Evolutionary conservation across 1,140 invertebrate genomes (phyloP), one percentile per base, ranked within the genome.

Genomic region (Brachionus plicatilis): DNA sequence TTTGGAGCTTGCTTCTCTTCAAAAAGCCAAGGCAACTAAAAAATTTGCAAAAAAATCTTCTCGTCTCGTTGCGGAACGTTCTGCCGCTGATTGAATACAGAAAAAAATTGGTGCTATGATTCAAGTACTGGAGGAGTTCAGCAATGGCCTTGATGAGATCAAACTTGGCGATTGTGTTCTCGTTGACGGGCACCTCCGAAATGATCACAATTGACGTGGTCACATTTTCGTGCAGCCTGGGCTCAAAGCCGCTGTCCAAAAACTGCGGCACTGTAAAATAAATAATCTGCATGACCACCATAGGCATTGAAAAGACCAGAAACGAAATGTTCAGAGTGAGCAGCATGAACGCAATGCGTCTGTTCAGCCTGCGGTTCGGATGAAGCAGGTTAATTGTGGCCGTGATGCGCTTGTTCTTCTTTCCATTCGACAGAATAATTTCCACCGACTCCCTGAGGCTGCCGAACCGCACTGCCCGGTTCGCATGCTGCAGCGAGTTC

Each of bases 61-160:
- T 72, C n/a, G 70, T 72, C 29, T 72, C 70, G 20, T 72, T 72
- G 29, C 76, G 45, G 37, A 79, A 79, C 3, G 43, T 50, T 37
- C 27, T 50, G 33, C 76, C 76, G 5, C 33, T 79, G 12, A 79
- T 20, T 33, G 76, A 37, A 37, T 79, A 79, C 29, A 79, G 17
- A 20, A 79, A 79, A 47, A 79, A 79, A 60, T 50, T 79, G 27
- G 33, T 47, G 8, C 33, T 17, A 8, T 79, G 76, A 20, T 79
- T 79, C 17, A 79, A 17, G 37, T 79, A 79, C 37, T 79, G 76
- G 7, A 87, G 82, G 27, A 79, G 14, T 37, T 79, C 76, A 33
- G 56, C 79, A 1, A 83, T 65, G 17, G 79, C 79, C 56, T 83
- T 83, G 17, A 80, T 56, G n/a, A 80, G 24, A 41, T 80, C 76